phyloP scores from a whole-genome alignment of 2,797 vertebrate genomes.

The Uromys caudimaculatus region DNA sequence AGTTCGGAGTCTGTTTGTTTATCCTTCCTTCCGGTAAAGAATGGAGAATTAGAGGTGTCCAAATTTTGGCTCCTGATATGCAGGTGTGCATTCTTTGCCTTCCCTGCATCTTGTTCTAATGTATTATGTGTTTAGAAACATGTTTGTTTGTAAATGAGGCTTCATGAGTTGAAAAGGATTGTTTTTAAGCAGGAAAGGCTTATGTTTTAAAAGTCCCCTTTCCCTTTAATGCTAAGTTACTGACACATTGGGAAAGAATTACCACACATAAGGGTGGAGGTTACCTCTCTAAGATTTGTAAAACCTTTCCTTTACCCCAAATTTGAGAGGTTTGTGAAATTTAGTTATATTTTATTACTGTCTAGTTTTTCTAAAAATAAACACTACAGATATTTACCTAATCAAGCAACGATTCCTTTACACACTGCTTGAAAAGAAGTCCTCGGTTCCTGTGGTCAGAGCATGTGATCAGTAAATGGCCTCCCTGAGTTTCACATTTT shows the following conservation, averaged over 20 bases:
- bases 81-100: constrained; percentile 50
- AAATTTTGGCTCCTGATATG: background rate
- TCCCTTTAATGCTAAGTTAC: constrained; percentile 59
- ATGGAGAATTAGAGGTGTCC: background rate
- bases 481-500: background rate
- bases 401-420: constrained; percentile 77
- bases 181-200: constrained; percentile 6
- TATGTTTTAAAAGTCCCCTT: constrained; percentile 71
- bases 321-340: constrained; percentile 56
- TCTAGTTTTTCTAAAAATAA: constrained; percentile 79
- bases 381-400: constrained; percentile 75
- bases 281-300: constrained; percentile 72
- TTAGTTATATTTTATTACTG: constrained; percentile 75
- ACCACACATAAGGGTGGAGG: background rate
- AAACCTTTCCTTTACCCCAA: constrained; percentile 72
- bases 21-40: constrained; percentile 68
- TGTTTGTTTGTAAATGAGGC: constrained; percentile 71
- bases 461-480: constrained; percentile 74
- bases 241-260: constrained; percentile 64
- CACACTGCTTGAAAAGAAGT: constrained; percentile 68
- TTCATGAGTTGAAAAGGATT: constrained; percentile 36
- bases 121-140: constrained; percentile 62
- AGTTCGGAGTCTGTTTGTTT: constrained; percentile 69
- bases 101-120: constrained; percentile 36
- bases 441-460: constrained; percentile 78